These are phyloP conservation scores for Zaprionus gabonicus DNA, from an alignment of 1,140 invertebrate genomes.

Conservation along the genomic window DNA sequence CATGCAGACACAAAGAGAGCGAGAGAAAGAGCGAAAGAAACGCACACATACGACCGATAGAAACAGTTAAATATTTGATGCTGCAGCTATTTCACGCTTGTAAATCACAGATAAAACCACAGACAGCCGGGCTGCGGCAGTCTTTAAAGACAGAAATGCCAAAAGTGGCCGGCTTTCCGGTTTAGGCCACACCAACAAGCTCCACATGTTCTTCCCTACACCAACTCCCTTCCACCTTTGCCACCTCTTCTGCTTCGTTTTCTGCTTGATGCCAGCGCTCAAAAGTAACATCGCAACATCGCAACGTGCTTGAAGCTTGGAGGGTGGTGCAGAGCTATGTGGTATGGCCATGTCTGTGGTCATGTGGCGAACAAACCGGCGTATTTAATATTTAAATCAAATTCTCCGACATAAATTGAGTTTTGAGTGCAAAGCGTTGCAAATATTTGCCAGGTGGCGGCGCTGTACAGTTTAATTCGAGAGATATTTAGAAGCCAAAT, in stretches of 20 bases:
- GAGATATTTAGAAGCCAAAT: constrained; percentile 25
- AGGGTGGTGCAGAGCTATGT: neutral
- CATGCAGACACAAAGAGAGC: constrained; percentile 13
- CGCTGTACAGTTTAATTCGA: constrained; percentile 8
- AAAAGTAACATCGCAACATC: neutral
- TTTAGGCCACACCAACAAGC: constrained; percentile 5
- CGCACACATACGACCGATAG: constrained; percentile 48
- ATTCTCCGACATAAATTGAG: constrained; percentile 60
- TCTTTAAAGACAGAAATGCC: constrained; percentile 35
- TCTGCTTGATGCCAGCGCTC: neutral
- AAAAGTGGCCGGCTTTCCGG: constrained; percentile 20
- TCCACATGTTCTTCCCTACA: neutral
- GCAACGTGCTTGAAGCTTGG: neutral
- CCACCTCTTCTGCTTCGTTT: neutral
- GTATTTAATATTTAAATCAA: constrained; percentile 78
- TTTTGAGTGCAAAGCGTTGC: constrained; percentile 37
- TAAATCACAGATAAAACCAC: constrained; percentile 72
- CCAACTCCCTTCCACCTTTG: neutral
- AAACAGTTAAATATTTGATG: constrained; percentile 75
- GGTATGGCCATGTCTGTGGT: constrained; percentile 11
- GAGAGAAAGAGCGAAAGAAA: neutral
- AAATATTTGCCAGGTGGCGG: constrained; percentile 53
- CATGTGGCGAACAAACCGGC: constrained; percentile 34
- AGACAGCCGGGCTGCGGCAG: constrained; percentile 45
- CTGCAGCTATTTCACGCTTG: constrained; percentile 78